phyloP scores from a whole-genome alignment of 92 coral and sea anemone species.

The Paramuricea clavata region DNA sequence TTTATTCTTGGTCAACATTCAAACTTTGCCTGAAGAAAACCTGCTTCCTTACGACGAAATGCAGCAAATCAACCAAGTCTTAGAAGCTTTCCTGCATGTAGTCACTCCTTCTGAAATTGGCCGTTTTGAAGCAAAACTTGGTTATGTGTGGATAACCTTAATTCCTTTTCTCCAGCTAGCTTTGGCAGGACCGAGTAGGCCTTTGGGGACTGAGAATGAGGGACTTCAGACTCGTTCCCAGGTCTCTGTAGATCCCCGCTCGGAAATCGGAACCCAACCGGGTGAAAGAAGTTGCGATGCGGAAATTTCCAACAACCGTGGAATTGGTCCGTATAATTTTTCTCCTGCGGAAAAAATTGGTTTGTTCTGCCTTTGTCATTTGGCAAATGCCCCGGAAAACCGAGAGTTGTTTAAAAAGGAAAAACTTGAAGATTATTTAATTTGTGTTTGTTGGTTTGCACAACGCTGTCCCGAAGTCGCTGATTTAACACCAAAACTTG shows the following conservation, averaged over 20 bases:
- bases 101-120: slow-evolving; percentile 66
- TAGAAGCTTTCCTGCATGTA: slow-evolving; percentile 66
- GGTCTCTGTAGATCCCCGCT: not conserved
- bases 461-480: not conserved
- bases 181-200: slow-evolving; percentile 64
- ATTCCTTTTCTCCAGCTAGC: slow-evolving; percentile 82
- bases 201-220: too few species aligned
- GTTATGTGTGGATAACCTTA: slow-evolving; percentile 92
- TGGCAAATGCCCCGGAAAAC: slow-evolving; percentile 63
- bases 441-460: slow-evolving; percentile 75
- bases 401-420: slow-evolving; percentile 59
- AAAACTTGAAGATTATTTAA: slow-evolving; percentile 72
- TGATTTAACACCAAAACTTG: slow-evolving; percentile 8
- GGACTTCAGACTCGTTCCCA: not conserved
- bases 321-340: slow-evolving; percentile 71
- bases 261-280: not conserved
- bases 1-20: slow-evolving; percentile 71
- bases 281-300: not conserved
- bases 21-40: slow-evolving; percentile 35
- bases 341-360: slow-evolving; percentile 77
- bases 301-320: not conserved
- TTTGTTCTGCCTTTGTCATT: slow-evolving; percentile 72
- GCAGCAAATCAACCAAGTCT: slow-evolving; percentile 60
- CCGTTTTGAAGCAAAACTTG: slow-evolving; percentile 61
- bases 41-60: slow-evolving; percentile 31